Conservation (phyloP, 2,888 invertebrate species). For the Tridacna crocea region DNA sequence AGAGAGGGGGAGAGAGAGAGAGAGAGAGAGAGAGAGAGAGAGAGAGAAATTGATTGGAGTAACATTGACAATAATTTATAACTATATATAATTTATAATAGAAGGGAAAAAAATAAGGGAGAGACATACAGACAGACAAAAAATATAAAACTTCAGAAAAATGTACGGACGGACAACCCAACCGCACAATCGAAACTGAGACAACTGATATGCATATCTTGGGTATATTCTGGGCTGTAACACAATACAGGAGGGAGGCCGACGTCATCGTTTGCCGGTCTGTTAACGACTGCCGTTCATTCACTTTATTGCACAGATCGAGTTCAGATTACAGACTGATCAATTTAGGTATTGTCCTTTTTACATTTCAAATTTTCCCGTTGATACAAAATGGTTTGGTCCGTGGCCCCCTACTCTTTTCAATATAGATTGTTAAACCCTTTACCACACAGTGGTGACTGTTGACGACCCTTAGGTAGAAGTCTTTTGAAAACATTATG, state of each 20-base stretch:
- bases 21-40: background rate
- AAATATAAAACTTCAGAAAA: background rate
- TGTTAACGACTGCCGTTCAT: background rate
- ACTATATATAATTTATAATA: too few relatives aligned
- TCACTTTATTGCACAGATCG: background rate
- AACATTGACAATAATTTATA: too few relatives aligned
- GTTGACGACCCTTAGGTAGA: too few relatives aligned
- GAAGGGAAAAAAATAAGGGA: background rate
- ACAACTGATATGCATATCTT: too few relatives aligned
- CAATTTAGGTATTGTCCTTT: background rate
- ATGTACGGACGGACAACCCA: too few relatives aligned
- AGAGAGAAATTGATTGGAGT: background rate
- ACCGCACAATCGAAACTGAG: too few relatives aligned
- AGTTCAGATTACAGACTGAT: constrained; percentile 4
- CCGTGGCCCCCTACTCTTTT: too few relatives aligned
- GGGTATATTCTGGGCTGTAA: too few relatives aligned
- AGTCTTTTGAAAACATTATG: too few relatives aligned
- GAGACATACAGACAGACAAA: background rate
- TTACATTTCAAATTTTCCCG: background rate
- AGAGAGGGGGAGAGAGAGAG: background rate
- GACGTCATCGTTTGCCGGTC: background rate
- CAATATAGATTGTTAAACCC: too few relatives aligned
- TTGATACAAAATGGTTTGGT: background rate
- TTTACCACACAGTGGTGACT: too few relatives aligned
- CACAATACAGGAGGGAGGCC: too few relatives aligned